Base-by-base conservation (phyloP, 1,140 invertebrate species). In the Branchinecta lindahli region DNA sequence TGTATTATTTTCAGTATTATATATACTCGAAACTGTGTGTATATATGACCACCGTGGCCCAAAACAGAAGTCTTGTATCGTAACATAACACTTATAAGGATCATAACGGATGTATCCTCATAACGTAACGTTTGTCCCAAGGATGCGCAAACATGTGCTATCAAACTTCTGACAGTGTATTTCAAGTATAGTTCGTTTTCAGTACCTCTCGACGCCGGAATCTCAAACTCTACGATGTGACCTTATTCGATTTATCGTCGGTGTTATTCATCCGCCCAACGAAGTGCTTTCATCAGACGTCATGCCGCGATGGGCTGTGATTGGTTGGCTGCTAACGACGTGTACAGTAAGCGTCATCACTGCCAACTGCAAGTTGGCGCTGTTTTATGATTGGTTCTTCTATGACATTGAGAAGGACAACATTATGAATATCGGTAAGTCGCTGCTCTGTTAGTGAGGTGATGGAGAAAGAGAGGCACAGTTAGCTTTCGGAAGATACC, bases 321-420 rank as follows among this genome's bases (percentile, higher is more conserved):
- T 98, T 79, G 94, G 95, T 18, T 98, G 95, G 95, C 84, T 98
- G 12, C 84, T 98, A 33, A 96, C 93, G 20, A 96, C 94, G 20
- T 98, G 94, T 79, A 96, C 94, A 33, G 93, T 91, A 71, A 89
- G 88, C 75, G 92, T 95, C 44, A 93, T 93, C 33, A 90, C 91
- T 33, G 90, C 94, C 66, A 96, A 96, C 84, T 92, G 92, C 20
- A 98, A 98, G 82, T 79, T 98, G 61, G 92, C 94, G 8, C 80
- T 98, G 10, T 98, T 98, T 79, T 98, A 96, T 80, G 95, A 98
- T 81, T 98, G 95, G 95, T 81, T 97, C 7, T 93, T 96, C 78
- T 98, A 92, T 80, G 94, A 98, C 77, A 86, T 90, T 45, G 88
- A 92, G 69, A 92, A 92, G 79, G 95, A 98, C 79, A 98, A 95